Evolutionary conservation across 2,888 invertebrate genomes (phyloP).

Genomic region (Megamerina dolium): DNA sequence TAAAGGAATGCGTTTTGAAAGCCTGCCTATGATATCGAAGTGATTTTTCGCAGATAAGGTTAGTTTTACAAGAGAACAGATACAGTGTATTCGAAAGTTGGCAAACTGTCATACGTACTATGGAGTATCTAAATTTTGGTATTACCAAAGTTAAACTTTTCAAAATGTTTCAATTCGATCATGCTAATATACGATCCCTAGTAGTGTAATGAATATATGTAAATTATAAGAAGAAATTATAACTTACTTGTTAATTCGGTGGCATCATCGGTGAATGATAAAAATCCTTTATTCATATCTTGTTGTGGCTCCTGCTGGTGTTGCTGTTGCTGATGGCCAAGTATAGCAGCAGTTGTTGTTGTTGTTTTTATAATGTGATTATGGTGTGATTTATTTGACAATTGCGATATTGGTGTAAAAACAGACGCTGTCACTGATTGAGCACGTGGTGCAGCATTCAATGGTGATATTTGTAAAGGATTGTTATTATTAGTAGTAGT

Average conservation of each 20-base stretch:
- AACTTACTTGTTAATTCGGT: conserved; percentile 79
- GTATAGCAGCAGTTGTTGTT: conserved; percentile 20
- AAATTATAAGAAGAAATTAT: no score
- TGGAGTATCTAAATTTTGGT: no score
- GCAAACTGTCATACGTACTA: no score
- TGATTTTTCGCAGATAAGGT: no score
- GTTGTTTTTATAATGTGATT: conserved; percentile 19
- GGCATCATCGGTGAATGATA: conserved; percentile 80
- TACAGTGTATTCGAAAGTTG: no score
- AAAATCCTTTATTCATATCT: conserved; percentile 92
- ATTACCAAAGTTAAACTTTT: no score
- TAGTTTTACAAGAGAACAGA: no score
- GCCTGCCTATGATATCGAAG: no score
- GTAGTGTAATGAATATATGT: no score
- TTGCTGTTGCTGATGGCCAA: conserved; percentile 20
- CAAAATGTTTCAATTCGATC: no score
- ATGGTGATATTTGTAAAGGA: conserved; percentile 14
- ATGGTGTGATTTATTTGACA: conserved; percentile 18
- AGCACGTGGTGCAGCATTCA: conserved; percentile 27
- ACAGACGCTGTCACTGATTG: conserved; percentile 40
- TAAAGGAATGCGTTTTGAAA: no score
- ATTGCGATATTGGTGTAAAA: conserved; percentile 33
- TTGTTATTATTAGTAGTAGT: conserved; percentile 5
- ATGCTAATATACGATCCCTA: no score
- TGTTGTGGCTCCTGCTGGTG: conserved; percentile 56